Percentiles rank a stretch among this genome's conserved stretches.
phyloP scores from a whole-genome alignment of 2,888 invertebrate genomes.

The Napeogenes inachia region DNA sequence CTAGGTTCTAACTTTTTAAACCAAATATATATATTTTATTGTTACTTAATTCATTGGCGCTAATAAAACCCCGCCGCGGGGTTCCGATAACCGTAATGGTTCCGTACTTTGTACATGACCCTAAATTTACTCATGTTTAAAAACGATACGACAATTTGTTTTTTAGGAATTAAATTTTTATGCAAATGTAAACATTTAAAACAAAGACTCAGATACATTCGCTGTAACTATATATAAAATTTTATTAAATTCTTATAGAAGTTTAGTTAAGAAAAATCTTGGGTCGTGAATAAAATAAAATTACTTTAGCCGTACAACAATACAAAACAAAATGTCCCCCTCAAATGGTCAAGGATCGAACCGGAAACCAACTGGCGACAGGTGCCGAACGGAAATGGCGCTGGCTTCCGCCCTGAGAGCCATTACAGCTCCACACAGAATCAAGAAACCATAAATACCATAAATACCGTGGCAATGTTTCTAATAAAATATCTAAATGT shows the following conservation, averaged over 20 bases:
- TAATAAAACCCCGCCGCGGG: constrained; percentile 18
- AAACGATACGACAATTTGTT: background rate
- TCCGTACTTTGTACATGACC: constrained; percentile 14
- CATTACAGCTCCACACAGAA: constrained; percentile 20
- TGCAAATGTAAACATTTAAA: too few species aligned
- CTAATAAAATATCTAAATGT: background rate
- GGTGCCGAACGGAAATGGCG: constrained; percentile 66
- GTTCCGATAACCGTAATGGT: constrained; percentile 18
- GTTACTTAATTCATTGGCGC: constrained; percentile 1
- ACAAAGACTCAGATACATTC: too few species aligned
- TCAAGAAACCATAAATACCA: constrained; percentile 9
- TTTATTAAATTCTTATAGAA: background rate
- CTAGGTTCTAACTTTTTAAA: background rate
- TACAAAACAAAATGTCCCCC: constrained; percentile 8
- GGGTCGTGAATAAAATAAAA: background rate
- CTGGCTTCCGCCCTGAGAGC: constrained; percentile 48
- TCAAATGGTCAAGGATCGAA: constrained; percentile 48
- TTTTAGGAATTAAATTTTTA: background rate
- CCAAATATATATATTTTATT: constrained; percentile 12
- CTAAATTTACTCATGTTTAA: constrained; percentile 13
- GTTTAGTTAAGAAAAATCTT: background rate
- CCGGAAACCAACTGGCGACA: constrained; percentile 64
- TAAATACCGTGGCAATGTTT: background rate
- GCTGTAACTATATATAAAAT: too few species aligned
- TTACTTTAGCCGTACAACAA: background rate